Conservation (phyloP, 2,888 invertebrate genomes). For the Marasmarcha lunaedactyla region DNA sequence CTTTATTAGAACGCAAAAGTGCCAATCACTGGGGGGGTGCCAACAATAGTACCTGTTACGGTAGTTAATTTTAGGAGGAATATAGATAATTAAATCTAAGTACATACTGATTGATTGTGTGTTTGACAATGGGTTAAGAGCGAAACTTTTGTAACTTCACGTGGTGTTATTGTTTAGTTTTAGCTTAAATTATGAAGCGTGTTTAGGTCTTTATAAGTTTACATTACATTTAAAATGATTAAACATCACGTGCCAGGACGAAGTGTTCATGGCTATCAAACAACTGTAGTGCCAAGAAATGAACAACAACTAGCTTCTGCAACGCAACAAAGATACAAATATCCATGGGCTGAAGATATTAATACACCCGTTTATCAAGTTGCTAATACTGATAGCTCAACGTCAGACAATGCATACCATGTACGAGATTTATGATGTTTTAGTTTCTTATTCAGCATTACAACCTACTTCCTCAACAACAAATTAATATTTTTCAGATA, state of each 20-base stretch:
- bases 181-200: too few species aligned
- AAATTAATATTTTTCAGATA: conserved; percentile 30
- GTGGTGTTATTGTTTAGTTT: too few species aligned
- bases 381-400: conserved; percentile 60
- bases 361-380: conserved; percentile 48
- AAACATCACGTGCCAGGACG: conserved; percentile 58
- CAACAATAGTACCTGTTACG: too few species aligned
- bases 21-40: too few species aligned
- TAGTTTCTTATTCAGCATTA: neutral
- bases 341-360: conserved; percentile 57
- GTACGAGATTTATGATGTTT: conserved; percentile 23
- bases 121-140: too few species aligned
- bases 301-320: conserved; percentile 56
- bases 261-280: conserved; percentile 62
- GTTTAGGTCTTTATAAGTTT: too few species aligned
- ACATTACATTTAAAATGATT: conserved; percentile 37
- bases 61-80: too few species aligned
- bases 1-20: too few species aligned
- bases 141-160: too few species aligned
- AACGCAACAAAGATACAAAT: conserved; percentile 56
- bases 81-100: too few species aligned
- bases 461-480: neutral
- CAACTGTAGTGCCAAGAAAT: conserved; percentile 56
- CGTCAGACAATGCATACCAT: conserved; percentile 59
- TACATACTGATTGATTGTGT: too few species aligned